Evolutionary conservation across 1,140 invertebrate species (phyloP), one percentile per base, ranked within the genome.

Genomic region (Bactericera cockerelli): DNA sequence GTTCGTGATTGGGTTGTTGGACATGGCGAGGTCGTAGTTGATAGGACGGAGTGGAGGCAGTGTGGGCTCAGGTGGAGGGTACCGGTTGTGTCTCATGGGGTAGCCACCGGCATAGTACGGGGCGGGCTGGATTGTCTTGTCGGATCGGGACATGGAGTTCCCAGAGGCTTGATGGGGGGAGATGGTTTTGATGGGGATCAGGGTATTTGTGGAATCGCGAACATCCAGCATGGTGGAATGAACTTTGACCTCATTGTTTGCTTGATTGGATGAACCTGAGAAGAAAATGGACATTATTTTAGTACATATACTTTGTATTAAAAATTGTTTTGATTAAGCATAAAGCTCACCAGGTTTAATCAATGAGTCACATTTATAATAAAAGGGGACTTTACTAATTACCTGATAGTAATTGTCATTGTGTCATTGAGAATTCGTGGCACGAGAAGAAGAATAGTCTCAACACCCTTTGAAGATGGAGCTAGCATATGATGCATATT

Each of bases 211-310:
- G 3, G 42, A 16, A 19, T 49, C 42, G 8, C 22, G n/a, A 4
- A 49, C 22, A n/a, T 49, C 42, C n/a, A 49, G n/a, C 6, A 49
- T 49, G n/a, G 42, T 49, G 22, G 42, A 49, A 19, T 49, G 42
- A 49, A 49, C 42, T 49, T 49, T 49, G 4, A 49, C 19, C n/a
- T 10, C 22, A 10, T 49, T 16, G 42, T 49, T 49, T n/a, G 6
- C 42, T 22, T 49, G 4, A 49, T 49, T 49, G 4, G 42, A 16
- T 22, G 42, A 49, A 49, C 42, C 42, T 49, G 42, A 8, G 33
- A 16, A 36, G n/a, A n/a, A n/a, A n/a, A n/a, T n/a, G n/a, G n/a
- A n/a, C n/a, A n/a, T n/a, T n/a, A n/a, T n/a, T n/a, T n/a, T n/a
- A n/a, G n/a, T n/a, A n/a, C n/a, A n/a, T n/a, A n/a, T n/a, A n/a